These are phyloP conservation scores for Latrodectus hesperus DNA, from an alignment of 2,888 invertebrate species.

Conservation along the genomic window DNA sequence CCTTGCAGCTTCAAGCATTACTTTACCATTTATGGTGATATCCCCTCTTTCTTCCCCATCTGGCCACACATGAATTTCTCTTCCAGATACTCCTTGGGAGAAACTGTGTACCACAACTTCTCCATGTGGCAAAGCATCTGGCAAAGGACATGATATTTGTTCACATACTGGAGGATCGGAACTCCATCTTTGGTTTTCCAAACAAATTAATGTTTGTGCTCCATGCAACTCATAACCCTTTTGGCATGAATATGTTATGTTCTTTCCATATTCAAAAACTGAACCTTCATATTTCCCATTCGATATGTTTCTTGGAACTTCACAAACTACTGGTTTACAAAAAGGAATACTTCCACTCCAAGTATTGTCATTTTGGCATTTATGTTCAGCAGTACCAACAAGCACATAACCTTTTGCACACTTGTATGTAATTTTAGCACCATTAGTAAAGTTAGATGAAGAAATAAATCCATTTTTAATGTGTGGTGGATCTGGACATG, in stretches of 20 bases:
- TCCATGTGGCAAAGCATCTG: slow-evolving; percentile 55
- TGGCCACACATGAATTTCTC: slow-evolving; percentile 52
- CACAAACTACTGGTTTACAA: slow-evolving; percentile 71
- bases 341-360: slow-evolving; percentile 71
- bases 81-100: slow-evolving; percentile 53
- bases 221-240: slow-evolving; percentile 66
- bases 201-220: slow-evolving; percentile 45
- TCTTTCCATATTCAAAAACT: slow-evolving; percentile 59
- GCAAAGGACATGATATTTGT: slow-evolving; percentile 62
- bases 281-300: slow-evolving; percentile 60
- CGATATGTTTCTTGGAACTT: slow-evolving; percentile 61
- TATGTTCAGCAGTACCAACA: slow-evolving; percentile 72
- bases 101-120: slow-evolving; percentile 62
- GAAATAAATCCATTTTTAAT: slow-evolving; percentile 71
- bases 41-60: slow-evolving; percentile 53
- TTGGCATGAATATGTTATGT: slow-evolving; percentile 67
- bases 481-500: slow-evolving; percentile 72
- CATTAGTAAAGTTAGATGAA: slow-evolving; percentile 53
- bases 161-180: slow-evolving; percentile 60
- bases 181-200: slow-evolving; percentile 46
- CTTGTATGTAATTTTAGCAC: slow-evolving; percentile 68
- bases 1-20: slow-evolving; percentile 67
- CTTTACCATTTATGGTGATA: slow-evolving; percentile 68
- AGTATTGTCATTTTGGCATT: slow-evolving; percentile 59
- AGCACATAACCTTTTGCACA: slow-evolving; percentile 72